Evolutionary conservation across 1,140 invertebrate genomes (phyloP).

Genomic region (Hycleus phaleratus): DNA sequence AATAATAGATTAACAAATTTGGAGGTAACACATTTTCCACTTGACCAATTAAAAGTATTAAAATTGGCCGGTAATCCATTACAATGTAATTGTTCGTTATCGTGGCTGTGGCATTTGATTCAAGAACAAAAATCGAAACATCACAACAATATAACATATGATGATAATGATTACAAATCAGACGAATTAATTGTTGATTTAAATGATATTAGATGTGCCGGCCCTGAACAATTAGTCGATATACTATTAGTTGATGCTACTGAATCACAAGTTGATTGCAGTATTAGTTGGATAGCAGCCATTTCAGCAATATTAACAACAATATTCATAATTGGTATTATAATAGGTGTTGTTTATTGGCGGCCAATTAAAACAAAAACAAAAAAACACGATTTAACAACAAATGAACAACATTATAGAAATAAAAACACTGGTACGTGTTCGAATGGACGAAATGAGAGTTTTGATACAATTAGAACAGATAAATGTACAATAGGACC

Average conservation of each 20-base stretch:
- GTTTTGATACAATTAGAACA: slow-evolving; percentile 35
- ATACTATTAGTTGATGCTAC: slow-evolving; percentile 46
- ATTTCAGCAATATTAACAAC: slow-evolving; percentile 48
- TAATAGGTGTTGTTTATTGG: slow-evolving; percentile 49
- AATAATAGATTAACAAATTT: slow-evolving; percentile 63
- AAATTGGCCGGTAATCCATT: slow-evolving; percentile 74
- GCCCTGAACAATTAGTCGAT: slow-evolving; percentile 45
- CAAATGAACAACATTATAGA: slow-evolving; percentile 29
- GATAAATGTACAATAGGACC: slow-evolving; percentile 51
- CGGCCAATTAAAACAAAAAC: slow-evolving; percentile 45
- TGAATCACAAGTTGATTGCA: slow-evolving; percentile 53
- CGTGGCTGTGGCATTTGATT: slow-evolving; percentile 75
- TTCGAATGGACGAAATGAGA: slow-evolving; percentile 3
- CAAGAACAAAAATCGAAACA: slow-evolving; percentile 43
- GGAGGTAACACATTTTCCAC: slow-evolving; percentile 70
- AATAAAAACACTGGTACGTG: slow-evolving; percentile 38
- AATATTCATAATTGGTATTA: slow-evolving; percentile 48
- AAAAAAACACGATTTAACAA: slow-evolving; percentile 44
- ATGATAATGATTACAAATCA: slow-evolving; percentile 37
- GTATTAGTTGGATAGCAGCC: slow-evolving; percentile 51
- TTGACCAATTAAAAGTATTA: slow-evolving; percentile 61
- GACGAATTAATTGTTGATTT: slow-evolving; percentile 35
- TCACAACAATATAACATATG: slow-evolving; percentile 24
- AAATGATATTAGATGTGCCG: slow-evolving; percentile 48
- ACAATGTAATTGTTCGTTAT: slow-evolving; percentile 77